Evolutionary conservation across 2,113 vertebrate genomes (phyloP), one percentile per base, ranked within the genome.

Genomic region (Oryzias celebensis): DNA sequence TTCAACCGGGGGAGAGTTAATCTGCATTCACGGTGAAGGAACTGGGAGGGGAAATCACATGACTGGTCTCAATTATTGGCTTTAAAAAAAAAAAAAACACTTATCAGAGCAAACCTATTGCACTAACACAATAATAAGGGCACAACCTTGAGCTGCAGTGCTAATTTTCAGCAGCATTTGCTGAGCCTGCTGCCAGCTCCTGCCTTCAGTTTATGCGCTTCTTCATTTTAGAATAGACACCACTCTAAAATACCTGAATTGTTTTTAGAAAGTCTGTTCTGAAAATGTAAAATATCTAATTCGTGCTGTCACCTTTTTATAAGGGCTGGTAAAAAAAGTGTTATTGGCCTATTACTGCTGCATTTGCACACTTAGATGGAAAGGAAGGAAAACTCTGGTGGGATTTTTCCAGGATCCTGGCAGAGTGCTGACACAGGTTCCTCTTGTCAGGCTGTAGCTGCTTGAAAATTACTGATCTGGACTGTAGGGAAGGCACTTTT

Each of bases 391-490:
- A 89, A 80, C 79, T 62, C 81, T 69, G 86, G 87, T 85, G 74
- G 61, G 65, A 81, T 75, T 62, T 75, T 90, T 87, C 86, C 85
- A 77, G 81, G 79, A 82, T 82, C 78, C 80, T 78, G 69, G 65
- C 70, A 88, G 70, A 90, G 56, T 87, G 89, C 91, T 91, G 90
- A 91, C 84, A 68, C 83, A 88, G 84, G 74, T 82, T 84, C 73
- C 71, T 52, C 73, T 65, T 78, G 82, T 82, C 71, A 84, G 69
- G 60, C 41, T 81, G 62, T 68, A 82, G 74, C 57, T 14, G 1
- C 47, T 52, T 57, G 75, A 71, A 78, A 59, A 65, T 70, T 62
- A 62, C 71, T 75, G 71, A 62, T 58, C 50, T 59, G 4, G 55
- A 54, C 36, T 69, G 55, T 28, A 54, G 23, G 46, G 65, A 22